These are phyloP conservation scores for Urosaurus nigricauda DNA, from an alignment of 2,797 vertebrate genomes.

Conservation along the genomic window DNA sequence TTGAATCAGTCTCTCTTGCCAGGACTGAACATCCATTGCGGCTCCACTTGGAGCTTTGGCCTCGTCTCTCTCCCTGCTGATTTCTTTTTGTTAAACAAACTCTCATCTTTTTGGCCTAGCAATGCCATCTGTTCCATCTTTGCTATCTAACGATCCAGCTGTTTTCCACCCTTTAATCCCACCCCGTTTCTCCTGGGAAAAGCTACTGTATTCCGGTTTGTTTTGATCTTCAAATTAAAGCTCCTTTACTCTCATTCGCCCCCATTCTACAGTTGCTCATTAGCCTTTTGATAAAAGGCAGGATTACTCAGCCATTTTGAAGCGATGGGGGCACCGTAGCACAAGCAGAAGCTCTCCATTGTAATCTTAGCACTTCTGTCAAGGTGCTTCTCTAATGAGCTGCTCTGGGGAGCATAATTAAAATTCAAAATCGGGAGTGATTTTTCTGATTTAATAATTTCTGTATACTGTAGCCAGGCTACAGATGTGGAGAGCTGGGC, in stretches of 20 bases:
- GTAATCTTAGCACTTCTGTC: conserved; percentile 6
- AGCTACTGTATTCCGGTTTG: not conserved
- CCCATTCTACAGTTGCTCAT: not conserved
- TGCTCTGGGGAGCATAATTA: not conserved
- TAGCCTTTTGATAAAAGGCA: fast-evolving
- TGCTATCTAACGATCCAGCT: conserved; percentile 18
- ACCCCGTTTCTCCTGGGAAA: not conserved
- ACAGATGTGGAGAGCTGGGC: not conserved
- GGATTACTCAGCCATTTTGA: conserved; percentile 17
- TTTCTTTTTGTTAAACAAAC: conserved; percentile 17
- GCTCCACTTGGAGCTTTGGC: conserved; percentile 9
- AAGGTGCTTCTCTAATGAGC: conserved; percentile 9
- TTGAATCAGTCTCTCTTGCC: not conserved
- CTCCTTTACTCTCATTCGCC: not conserved
- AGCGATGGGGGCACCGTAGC: fast-evolving
- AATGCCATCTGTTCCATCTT: conserved; percentile 18
- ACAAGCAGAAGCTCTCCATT: not conserved
- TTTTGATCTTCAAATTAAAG: conserved; percentile 42
- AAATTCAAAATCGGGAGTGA: conserved; percentile 1
- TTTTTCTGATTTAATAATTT: not conserved
- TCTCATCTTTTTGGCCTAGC: conserved; percentile 11
- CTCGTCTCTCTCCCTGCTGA: not conserved
- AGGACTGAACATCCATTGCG: not conserved
- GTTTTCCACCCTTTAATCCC: conserved; percentile 29
- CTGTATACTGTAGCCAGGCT: not conserved